Base-by-base conservation (phyloP, 2,888 invertebrate species). In the Erannis defoliaria region DNA sequence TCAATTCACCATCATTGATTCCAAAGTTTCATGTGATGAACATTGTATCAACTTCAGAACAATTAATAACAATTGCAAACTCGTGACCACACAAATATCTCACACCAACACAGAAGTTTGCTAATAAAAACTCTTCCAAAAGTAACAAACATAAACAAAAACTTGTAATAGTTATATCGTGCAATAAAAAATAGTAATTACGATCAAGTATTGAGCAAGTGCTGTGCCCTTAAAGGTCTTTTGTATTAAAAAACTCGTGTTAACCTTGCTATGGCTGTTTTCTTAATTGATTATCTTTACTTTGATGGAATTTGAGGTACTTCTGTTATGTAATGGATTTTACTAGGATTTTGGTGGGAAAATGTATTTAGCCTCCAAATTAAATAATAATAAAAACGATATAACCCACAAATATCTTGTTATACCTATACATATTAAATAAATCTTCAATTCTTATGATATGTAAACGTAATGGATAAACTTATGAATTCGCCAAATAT, bases 211-310 rank as follows among this genome's bases (percentile, higher is more conserved):
- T 55, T 49, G 18, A 42, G 54, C 16, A 50, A 55, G 38, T 43
- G 43, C 55, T 6, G 48, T 31, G 50, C 55, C 60, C 50, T 61
- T 38, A 43, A 43, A 55, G 45, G 55, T 33, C 29, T 45, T n/a
- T 38, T 38, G 48, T 38, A 38, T 38, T 5, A 38, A 35, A 46
- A 54, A 40, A 49, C 26, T 45, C 35, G 12, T 12, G 14, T 29
- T 55, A 37, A 50, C 60, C 55, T 55, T 55, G 60, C 49, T 23
- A 37, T 38, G 50, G 29, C 31, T 49, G 50, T 49, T 55, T 55
- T 61, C 35, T 55, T 49, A 61, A 55, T 61, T 50, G 49, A 61
- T 60, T 59, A 40, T 54, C 16, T 35, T 14, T 57, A 26, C 16
- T 53, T 40, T 48, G 38, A 48, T 54, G 58, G 29, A 45, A 14